Evolutionary conservation across 2,113 vertebrate genomes (phyloP).

Genomic region (Pangasianodon hypophthalmus): DNA sequence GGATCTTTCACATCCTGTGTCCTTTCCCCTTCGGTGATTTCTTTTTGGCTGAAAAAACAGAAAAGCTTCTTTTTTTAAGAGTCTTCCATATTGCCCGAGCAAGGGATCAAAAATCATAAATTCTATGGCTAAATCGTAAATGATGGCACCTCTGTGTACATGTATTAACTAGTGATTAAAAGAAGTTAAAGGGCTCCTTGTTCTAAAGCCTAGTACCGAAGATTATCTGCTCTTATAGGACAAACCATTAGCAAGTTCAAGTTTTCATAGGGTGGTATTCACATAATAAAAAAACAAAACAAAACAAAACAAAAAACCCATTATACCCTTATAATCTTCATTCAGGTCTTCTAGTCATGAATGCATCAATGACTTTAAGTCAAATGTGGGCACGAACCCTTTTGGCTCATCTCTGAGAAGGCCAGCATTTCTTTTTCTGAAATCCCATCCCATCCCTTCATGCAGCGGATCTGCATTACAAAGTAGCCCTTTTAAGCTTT

Average conservation of each 20-base stretch:
- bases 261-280: slow-evolving; percentile 36
- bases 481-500: slow-evolving; percentile 52
- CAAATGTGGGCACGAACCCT: not conserved
- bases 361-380: slow-evolving; percentile 21
- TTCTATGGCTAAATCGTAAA: not conserved
- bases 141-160: slow-evolving; percentile 20
- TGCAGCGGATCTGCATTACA: not conserved
- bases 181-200: slow-evolving; percentile 27
- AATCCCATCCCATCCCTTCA: not conserved
- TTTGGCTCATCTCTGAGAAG: not conserved
- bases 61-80: no score
- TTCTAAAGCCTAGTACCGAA: slow-evolving; percentile 32
- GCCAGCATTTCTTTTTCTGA: not conserved
- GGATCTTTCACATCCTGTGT: not conserved
- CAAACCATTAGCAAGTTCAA: slow-evolving; percentile 38
- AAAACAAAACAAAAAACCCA: not conserved
- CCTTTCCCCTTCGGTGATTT: not conserved
- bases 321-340: not conserved
- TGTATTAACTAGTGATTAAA: slow-evolving; percentile 37
- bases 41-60: not conserved
- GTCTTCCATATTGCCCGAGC: not conserved
- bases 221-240: slow-evolving; percentile 27
- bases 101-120: not conserved
- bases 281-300: not conserved
- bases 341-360: slow-evolving; percentile 2